Conservation (phyloP, 1,140 invertebrate species). For the Aplysia californica region DNA sequence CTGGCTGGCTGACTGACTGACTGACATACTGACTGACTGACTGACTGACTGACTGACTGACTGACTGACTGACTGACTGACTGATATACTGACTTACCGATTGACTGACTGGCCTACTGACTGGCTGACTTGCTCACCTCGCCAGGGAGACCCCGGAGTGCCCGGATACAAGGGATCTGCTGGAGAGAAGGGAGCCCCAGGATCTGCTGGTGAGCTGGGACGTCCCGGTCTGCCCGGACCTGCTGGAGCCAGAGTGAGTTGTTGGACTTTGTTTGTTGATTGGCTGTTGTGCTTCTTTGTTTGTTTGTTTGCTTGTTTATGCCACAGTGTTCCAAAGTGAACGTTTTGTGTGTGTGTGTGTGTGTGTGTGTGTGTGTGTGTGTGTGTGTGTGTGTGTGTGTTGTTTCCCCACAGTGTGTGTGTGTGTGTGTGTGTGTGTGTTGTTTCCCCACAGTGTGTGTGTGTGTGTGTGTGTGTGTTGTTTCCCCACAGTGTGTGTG, state of each 20-base stretch:
- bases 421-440: too few species aligned
- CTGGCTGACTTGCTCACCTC: neutral
- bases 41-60: neutral
- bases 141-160: conserved; percentile 50
- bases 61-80: neutral
- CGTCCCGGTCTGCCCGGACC: conserved; percentile 44
- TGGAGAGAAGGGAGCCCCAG: conserved; percentile 49
- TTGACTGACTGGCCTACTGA: neutral
- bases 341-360: too few species aligned
- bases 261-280: neutral
- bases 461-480: too few species aligned
- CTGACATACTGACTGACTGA: neutral
- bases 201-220: conserved; percentile 48
- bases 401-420: too few species aligned
- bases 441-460: too few species aligned
- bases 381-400: too few species aligned
- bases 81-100: neutral
- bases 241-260: conserved; percentile 50
- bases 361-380: too few species aligned
- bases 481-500: too few species aligned
- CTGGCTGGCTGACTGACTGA: neutral
- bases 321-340: too few species aligned
- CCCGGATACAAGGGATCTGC: conserved; percentile 49
- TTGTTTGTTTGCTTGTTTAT: too few species aligned
- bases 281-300: neutral